A percentile compares a stretch with the other conserved stretches of the same genome.
Evolutionary conservation across 2,888 invertebrate species (phyloP).

Genomic region (Drosophila prolongata): DNA sequence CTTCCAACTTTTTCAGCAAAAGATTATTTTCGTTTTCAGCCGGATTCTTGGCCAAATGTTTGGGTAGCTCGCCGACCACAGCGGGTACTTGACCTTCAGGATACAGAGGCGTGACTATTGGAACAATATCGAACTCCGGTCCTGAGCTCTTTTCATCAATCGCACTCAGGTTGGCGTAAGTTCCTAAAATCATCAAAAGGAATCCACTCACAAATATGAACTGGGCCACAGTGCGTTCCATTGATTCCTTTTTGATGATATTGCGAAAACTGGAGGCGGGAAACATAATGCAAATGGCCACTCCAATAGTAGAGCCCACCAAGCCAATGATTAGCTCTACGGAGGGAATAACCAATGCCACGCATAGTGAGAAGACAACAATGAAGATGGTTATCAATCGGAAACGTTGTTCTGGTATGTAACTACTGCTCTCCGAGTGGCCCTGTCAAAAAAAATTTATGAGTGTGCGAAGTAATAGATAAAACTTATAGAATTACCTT

Average conservation of each 20-base stretch:
- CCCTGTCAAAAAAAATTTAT: conserved; percentile 85
- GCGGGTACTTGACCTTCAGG: conserved; percentile 44
- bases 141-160: conserved; percentile 87
- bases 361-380: conserved; percentile 89
- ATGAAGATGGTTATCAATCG: conserved; percentile 93
- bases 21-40: conserved; percentile 7
- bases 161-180: conserved; percentile 93
- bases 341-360: conserved; percentile 95
- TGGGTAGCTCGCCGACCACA: conserved; percentile 44
- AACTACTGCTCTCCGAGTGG: conserved; percentile 88
- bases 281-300: conserved; percentile 95
- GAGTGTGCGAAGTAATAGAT: neutral
- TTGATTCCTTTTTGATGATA: conserved; percentile 92
- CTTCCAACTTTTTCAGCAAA: conserved; percentile 39
- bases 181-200: conserved; percentile 95
- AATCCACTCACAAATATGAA: conserved; percentile 92
- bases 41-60: conserved; percentile 41
- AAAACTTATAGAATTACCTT: conserved; percentile 86
- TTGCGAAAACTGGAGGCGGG: conserved; percentile 95
- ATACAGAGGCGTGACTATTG: conserved; percentile 58
- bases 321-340: conserved; percentile 97
- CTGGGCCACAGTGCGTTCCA: conserved; percentile 92
- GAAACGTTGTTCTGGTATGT: conserved; percentile 94
- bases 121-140: conserved; percentile 65
- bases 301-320: conserved; percentile 97